Evolutionary conservation across 2,888 invertebrate species (phyloP).

Genomic region (Eilema griseolum): DNA sequence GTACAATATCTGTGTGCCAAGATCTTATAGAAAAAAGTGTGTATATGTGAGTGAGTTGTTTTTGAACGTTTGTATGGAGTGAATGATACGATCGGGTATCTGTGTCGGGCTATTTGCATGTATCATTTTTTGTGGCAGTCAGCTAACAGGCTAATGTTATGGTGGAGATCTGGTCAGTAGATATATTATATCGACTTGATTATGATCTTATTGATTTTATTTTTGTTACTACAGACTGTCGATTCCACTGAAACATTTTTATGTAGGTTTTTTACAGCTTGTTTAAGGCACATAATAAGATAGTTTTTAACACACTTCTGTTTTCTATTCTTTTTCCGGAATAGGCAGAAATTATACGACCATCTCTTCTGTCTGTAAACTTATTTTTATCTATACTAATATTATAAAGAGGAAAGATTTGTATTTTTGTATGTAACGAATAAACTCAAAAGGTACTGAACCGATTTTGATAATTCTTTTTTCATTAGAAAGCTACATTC

Average conservation of each 20-base stretch:
- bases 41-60: slow-evolving; percentile 41
- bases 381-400: too few species aligned
- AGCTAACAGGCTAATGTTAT: slow-evolving; percentile 51
- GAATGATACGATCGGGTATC: slow-evolving; percentile 41
- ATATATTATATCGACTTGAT: slow-evolving; percentile 23
- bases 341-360: too few species aligned
- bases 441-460: too few species aligned
- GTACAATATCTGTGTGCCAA: slow-evolving; percentile 8
- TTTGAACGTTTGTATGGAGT: slow-evolving; percentile 27
- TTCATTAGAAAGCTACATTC: too few species aligned
- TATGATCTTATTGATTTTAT: background rate
- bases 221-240: background rate
- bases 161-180: slow-evolving; percentile 26
- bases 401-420: too few species aligned
- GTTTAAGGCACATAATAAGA: too few species aligned
- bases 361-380: too few species aligned
- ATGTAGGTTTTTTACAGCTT: background rate
- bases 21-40: slow-evolving; percentile 13
- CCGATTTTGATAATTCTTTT: too few species aligned
- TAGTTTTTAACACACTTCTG: too few species aligned
- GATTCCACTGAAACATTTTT: background rate
- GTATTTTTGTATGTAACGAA: too few species aligned
- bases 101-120: slow-evolving; percentile 62
- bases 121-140: slow-evolving; percentile 73
- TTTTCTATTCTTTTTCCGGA: too few species aligned